Conservation (phyloP, 1,140 invertebrate genomes). For the Adoxophyes honmai region DNA sequence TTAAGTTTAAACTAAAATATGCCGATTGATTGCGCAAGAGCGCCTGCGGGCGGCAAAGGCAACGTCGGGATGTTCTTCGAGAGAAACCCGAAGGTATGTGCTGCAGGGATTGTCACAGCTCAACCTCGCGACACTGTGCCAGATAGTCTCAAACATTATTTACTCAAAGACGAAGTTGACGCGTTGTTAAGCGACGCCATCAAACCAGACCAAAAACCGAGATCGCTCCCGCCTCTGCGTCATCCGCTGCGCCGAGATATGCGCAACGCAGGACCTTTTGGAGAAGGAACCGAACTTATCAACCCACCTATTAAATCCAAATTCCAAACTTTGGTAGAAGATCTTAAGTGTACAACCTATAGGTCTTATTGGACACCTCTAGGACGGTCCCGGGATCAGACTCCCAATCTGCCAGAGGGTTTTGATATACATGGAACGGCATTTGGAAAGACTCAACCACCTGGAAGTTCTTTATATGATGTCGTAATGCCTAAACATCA, state of each 20-base stretch:
- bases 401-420: slow-evolving; percentile 71
- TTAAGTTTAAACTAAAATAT: neutral
- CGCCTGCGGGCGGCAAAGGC: slow-evolving; percentile 57
- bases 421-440: slow-evolving; percentile 62
- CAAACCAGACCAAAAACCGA: slow-evolving; percentile 45
- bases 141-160: slow-evolving; percentile 60
- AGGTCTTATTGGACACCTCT: slow-evolving; percentile 73
- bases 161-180: slow-evolving; percentile 69
- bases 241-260: slow-evolving; percentile 42
- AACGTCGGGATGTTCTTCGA: slow-evolving; percentile 57
- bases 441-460: slow-evolving; percentile 60
- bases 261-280: slow-evolving; percentile 44
- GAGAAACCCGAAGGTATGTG: slow-evolving; percentile 49
- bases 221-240: slow-evolving; percentile 49
- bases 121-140: slow-evolving; percentile 50
- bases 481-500: slow-evolving; percentile 57
- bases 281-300: slow-evolving; percentile 43
- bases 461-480: slow-evolving; percentile 49
- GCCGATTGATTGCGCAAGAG: slow-evolving; percentile 17
- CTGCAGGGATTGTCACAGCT: slow-evolving; percentile 61
- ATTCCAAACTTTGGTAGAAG: slow-evolving; percentile 71
- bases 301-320: slow-evolving; percentile 68
- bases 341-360: slow-evolving; percentile 74
- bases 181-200: slow-evolving; percentile 69
- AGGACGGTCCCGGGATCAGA: slow-evolving; percentile 61